These are phyloP conservation scores for Thymelicus lineola DNA, from an alignment of 2,888 invertebrate species.

Conservation along the genomic window DNA sequence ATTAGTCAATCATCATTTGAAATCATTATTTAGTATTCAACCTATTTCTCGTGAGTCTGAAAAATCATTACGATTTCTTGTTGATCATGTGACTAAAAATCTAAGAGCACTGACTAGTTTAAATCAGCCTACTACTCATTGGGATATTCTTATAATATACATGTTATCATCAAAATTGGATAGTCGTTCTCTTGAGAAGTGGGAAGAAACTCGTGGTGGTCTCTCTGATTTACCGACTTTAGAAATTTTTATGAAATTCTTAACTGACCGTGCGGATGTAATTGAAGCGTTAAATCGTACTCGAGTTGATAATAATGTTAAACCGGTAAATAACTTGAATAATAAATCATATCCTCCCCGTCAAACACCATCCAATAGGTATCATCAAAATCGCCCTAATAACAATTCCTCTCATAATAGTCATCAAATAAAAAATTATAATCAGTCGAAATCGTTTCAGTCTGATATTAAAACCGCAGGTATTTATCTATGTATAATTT, in stretches of 20 bases:
- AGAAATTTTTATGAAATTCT: background rate
- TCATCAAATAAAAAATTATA: background rate
- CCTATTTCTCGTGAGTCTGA: constrained; percentile 2
- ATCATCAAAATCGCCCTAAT: background rate
- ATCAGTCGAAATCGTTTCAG: background rate
- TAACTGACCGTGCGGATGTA: background rate
- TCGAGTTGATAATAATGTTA: background rate
- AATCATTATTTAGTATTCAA: constrained; percentile 6
- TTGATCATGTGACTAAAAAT: constrained; percentile 17
- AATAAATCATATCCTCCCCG: background rate
- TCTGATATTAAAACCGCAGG: too few species aligned
- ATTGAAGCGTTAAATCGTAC: background rate
- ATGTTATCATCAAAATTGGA: background rate
- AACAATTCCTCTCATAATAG: background rate
- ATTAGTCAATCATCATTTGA: constrained; percentile 4
- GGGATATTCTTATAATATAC: constrained; percentile 2
- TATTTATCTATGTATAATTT: too few species aligned
- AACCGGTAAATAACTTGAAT: background rate
- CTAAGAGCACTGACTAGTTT: constrained; percentile 1
- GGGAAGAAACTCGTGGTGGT: background rate
- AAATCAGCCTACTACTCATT: background rate
- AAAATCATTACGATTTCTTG: constrained; percentile 3
- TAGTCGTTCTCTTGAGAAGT: background rate
- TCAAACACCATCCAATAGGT: background rate
- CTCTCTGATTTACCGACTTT: background rate